Base-by-base conservation (phyloP, 92 coral and sea anemone species). In the Epizoanthus scotinus region DNA sequence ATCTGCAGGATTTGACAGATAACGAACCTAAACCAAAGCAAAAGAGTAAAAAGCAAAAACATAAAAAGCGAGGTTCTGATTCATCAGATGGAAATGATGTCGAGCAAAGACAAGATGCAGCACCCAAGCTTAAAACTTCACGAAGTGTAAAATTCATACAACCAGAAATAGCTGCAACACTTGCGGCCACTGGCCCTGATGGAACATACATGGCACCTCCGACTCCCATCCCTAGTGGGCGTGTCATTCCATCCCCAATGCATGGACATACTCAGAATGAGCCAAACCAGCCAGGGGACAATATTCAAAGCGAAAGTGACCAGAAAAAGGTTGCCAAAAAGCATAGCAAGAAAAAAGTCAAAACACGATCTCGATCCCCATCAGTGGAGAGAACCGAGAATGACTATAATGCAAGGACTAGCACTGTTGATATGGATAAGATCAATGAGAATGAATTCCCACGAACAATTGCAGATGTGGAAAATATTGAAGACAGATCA, bases 141-240 rank as follows among this genome's bases (percentile, higher is more conserved):
- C 89, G 81, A 36, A 92, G 84, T 40, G 88, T 92, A 5, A 91
- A 92, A 81, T 91, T 92, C 65, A 86, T 92, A 62, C 94, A 92
- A 71, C 97, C 97, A 56, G 94, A 92, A 54, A 89, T 92, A 40
- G 83, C 73, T 25, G 86, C 82, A 19, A 77, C 78, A 38, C 40
- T 90, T 18, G 83, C 97, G 34, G 61, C 87, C 71, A 81, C 81
- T 84, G 88, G 89, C 34, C 89, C 88, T 53, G 79, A 81, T 65
- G 92, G 90, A 50, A 54, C 38, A 1, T 22, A 64, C 31, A 40
- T 88, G 62, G 84, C 97, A 2, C 94, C 97, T 22, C 92, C 94
- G 2, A 92, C 94, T 6, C 94, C 97, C 15, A 87, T 90, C 34
- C 92, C 97, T 5, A 87, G 90, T 29, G 97, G 97, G 55, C 89